Base-by-base conservation (phyloP, 2,113 vertebrate genomes). In the Zosterops hypoxanthus region DNA sequence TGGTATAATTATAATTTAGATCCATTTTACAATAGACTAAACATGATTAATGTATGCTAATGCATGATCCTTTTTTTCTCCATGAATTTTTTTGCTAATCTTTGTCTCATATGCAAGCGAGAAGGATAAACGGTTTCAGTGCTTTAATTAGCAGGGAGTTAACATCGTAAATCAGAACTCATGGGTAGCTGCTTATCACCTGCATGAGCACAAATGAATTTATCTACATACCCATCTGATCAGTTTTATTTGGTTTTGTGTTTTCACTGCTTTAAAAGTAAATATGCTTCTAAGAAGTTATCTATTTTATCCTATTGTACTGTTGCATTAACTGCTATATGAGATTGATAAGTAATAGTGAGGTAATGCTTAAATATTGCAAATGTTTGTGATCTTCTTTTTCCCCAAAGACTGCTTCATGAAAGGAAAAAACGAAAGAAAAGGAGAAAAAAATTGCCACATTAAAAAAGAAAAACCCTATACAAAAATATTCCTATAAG, bases 101-200 rank as follows among this genome's bases (percentile, higher is more conserved):
- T 64, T 86, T 64, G 8, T 77, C 78, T 86, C 23, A 26, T 66
- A 23, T 50, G 28, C 2, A 0, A 83, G 41, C 2, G 18, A 50
- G 31, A 80, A 70, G 41, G n/a, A 80, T 75, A 90, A 90, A 85
- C 0, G 6, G 8, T 91, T 91, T 53, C 39, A 47, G 25, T 73
- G 57, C 66, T 82, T 71, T 90, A 80, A 82, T 80, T 90, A 68
- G 29, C 29, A 77, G 18, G 39, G 55, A 77, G 14, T 77, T 95
- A 78, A 73, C 1, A 2, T 25, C 8, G 20, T 69, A 83, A 88
- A 94, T 70, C 60, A 70, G 63, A 82, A 80, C 7, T 65, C 1
- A 1, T 34, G 28, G 18, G 8, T 50, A 80, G 33, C 46, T 80
- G 26, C 46, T 86, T 90, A 65, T 83, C 59, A 92, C 33, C n/a